phyloP scores from a whole-genome alignment of 2,797 vertebrate genomes.

The Oreochromis grahami region DNA sequence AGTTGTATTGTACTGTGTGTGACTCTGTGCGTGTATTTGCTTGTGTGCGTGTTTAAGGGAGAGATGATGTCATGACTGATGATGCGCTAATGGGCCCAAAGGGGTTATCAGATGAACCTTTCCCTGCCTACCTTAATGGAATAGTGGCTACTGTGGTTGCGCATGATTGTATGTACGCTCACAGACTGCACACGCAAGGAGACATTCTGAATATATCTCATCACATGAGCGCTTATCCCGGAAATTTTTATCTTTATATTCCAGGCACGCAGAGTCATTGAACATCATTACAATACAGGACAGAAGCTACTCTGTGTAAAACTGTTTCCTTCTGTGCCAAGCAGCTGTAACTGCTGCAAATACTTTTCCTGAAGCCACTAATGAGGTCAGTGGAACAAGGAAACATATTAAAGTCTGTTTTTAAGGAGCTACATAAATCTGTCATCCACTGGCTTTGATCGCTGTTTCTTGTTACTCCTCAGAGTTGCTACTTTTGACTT shows the following conservation, averaged over 20 bases:
- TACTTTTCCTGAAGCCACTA: background rate
- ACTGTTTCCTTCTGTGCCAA: background rate
- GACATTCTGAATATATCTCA: background rate
- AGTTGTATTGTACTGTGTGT: background rate
- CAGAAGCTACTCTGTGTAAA: background rate
- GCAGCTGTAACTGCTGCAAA: background rate
- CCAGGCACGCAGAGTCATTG: background rate
- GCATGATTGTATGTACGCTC: background rate
- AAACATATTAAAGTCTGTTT: background rate
- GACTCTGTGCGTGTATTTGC: background rate
- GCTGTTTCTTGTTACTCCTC: background rate
- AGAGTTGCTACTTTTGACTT: background rate
- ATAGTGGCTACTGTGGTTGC: conserved; percentile 25
- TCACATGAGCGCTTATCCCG: background rate
- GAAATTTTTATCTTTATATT: background rate
- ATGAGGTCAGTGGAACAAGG: background rate
- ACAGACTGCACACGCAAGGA: background rate
- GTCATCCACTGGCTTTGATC: background rate
- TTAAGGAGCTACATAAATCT: background rate
- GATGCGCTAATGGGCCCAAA: conserved; percentile 53
- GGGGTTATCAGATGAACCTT: conserved; percentile 58
- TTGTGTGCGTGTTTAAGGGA: conserved; percentile 8
- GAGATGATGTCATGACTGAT: conserved; percentile 63
- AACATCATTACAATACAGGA: background rate
- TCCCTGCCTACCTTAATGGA: conserved; percentile 48